Percentiles rank a stretch among this genome's conserved stretches.
These are phyloP conservation scores for Cyanistes caeruleus DNA, from an alignment of 2,113 vertebrate species.

Conservation along the genomic window DNA sequence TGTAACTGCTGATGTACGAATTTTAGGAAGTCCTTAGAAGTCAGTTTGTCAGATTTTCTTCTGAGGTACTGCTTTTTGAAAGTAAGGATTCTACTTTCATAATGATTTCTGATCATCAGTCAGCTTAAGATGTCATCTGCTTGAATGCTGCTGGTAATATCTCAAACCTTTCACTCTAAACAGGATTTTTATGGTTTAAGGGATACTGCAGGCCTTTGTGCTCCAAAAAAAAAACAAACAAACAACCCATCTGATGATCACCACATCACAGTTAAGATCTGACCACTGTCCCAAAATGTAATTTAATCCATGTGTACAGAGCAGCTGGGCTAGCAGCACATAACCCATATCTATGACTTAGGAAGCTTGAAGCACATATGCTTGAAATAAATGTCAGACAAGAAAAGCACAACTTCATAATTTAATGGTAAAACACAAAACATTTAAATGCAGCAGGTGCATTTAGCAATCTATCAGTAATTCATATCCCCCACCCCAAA, in stretches of 20 bases:
- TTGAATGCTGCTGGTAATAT: background rate
- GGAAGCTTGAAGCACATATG: background rate
- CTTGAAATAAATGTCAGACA: conserved; percentile 27
- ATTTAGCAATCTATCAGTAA: background rate
- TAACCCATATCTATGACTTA: background rate
- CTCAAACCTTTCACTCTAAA: background rate
- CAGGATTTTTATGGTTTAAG: background rate
- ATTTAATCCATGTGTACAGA: conserved; percentile 25
- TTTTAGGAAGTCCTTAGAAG: background rate
- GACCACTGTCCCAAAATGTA: background rate
- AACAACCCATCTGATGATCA: background rate
- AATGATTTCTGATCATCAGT: background rate
- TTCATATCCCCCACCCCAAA: background rate
- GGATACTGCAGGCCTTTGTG: background rate
- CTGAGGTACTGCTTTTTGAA: background rate
- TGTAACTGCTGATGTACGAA: background rate
- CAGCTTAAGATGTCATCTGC: background rate
- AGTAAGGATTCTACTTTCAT: background rate
- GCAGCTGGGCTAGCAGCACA: background rate
- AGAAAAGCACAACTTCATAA: conserved; percentile 14
- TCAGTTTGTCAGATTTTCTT: background rate
- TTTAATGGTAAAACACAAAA: background rate
- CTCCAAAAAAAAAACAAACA: background rate
- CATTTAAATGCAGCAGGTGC: background rate
- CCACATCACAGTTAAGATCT: background rate